Percentiles rank a stretch among this genome's conserved stretches.
Evolutionary conservation across 53 echinoderm and acorn worm species (phyloP).

Genomic region (Astropecten irregularis): DNA sequence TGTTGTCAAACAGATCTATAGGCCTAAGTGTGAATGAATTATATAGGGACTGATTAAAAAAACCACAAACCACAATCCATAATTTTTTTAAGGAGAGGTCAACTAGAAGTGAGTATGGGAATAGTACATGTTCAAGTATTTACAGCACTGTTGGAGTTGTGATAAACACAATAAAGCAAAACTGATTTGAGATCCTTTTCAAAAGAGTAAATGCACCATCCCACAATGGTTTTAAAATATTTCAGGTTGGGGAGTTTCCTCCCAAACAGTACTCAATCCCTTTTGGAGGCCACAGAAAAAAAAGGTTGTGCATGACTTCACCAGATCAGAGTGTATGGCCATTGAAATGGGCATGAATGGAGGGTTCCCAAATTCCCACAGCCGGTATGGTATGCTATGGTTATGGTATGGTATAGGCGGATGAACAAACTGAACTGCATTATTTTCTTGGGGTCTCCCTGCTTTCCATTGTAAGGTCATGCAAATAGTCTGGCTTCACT

Average conservation of each 20-base stretch:
- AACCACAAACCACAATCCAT: too few species aligned
- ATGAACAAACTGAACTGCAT: not conserved
- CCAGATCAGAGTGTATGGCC: not conserved
- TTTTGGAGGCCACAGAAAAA: not conserved
- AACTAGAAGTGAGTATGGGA: not conserved
- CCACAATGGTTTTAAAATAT: constrained; percentile 16
- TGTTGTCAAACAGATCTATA: too few species aligned
- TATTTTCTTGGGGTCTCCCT: not conserved
- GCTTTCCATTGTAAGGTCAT: not conserved
- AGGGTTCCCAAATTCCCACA: not conserved
- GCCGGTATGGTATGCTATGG: too few species aligned
- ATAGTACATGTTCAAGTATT: not conserved
- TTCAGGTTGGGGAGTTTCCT: constrained; percentile 34
- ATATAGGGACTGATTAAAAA: too few species aligned
- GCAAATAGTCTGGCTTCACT: not conserved
- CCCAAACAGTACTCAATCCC: not conserved
- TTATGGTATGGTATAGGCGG: too few species aligned
- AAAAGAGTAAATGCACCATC: not conserved
- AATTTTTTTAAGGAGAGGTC: too few species aligned
- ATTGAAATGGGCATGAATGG: constrained; percentile 26
- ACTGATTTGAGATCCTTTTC: too few species aligned
- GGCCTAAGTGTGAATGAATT: too few species aligned
- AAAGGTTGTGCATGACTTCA: not conserved
- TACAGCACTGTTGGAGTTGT: too few species aligned
- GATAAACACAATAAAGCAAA: too few species aligned